Evolutionary conservation across 2,888 invertebrate species (phyloP).

Genomic region (Petrolisthes cinctipes): DNA sequence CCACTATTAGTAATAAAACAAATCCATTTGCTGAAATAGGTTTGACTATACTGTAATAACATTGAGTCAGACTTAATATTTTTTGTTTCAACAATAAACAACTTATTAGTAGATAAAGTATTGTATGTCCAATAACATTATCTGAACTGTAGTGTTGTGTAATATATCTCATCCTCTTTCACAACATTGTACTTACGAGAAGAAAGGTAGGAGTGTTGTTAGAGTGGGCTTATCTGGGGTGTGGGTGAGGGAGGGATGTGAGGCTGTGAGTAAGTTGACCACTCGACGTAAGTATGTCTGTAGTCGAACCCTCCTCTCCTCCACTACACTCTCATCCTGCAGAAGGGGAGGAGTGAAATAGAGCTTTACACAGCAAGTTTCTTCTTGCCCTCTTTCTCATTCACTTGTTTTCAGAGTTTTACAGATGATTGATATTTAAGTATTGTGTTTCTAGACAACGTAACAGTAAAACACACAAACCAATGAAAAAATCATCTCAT

Average conservation of each 20-base stretch:
- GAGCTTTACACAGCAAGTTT: too few relatives aligned
- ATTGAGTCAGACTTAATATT: too few relatives aligned
- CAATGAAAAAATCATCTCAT: too few relatives aligned
- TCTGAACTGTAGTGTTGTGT: not conserved
- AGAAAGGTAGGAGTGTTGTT: conserved; percentile 86
- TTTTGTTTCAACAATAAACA: not conserved
- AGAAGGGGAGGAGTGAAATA: not conserved
- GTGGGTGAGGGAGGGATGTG: conserved; percentile 81
- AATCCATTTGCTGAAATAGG: too few relatives aligned
- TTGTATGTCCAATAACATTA: not conserved
- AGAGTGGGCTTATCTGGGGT: conserved; percentile 84
- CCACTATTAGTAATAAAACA: too few relatives aligned
- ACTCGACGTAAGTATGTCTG: conserved; percentile 87
- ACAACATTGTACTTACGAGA: conserved; percentile 71
- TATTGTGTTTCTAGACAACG: too few relatives aligned
- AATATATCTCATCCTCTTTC: not conserved
- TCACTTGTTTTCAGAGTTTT: too few relatives aligned
- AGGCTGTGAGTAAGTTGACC: conserved; percentile 78
- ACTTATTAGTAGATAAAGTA: not conserved
- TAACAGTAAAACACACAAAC: too few relatives aligned
- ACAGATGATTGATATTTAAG: too few relatives aligned
- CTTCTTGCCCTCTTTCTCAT: too few relatives aligned
- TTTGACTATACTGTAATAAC: too few relatives aligned
- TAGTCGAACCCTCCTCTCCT: conserved; percentile 84
- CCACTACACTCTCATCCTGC: conserved; percentile 86